phyloP scores from a whole-genome alignment of 1,140 invertebrate genomes.

The Hydropsyche tenuis region DNA sequence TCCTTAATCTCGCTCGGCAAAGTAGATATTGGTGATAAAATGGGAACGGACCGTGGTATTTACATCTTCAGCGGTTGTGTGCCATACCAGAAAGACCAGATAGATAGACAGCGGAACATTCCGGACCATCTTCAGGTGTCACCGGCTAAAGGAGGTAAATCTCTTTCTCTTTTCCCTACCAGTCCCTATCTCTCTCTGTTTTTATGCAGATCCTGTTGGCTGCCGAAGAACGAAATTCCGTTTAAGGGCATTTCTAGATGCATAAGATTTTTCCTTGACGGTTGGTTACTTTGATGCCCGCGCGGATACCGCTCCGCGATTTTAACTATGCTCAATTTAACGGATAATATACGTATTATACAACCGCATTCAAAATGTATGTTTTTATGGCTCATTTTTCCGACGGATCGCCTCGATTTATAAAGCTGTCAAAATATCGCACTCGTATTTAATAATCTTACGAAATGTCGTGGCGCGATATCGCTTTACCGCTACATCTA shows the following conservation, averaged over 20 bases:
- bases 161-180: slow-evolving; percentile 1
- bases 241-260: slow-evolving; percentile 33
- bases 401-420: background rate
- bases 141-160: slow-evolving; percentile 24
- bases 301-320: slow-evolving; percentile 7
- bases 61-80: slow-evolving; percentile 30
- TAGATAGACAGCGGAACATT: slow-evolving; percentile 25
- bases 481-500: no score
- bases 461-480: no score
- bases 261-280: slow-evolving; percentile 28
- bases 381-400: background rate
- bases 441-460: no score
- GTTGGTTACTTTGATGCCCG: background rate
- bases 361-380: background rate
- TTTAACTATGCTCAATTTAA: slow-evolving; percentile 25
- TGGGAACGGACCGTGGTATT: slow-evolving; percentile 32
- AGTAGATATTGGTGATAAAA: slow-evolving; percentile 36
- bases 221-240: slow-evolving; percentile 24
- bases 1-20: slow-evolving; percentile 26
- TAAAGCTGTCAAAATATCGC: no score
- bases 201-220: slow-evolving; percentile 13
- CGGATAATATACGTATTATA: background rate
- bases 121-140: slow-evolving; percentile 34
- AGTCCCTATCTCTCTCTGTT: background rate
- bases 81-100: slow-evolving; percentile 25